Evolutionary conservation across 1,140 invertebrate genomes (phyloP).

Genomic region (Bombyx mandarina): DNA sequence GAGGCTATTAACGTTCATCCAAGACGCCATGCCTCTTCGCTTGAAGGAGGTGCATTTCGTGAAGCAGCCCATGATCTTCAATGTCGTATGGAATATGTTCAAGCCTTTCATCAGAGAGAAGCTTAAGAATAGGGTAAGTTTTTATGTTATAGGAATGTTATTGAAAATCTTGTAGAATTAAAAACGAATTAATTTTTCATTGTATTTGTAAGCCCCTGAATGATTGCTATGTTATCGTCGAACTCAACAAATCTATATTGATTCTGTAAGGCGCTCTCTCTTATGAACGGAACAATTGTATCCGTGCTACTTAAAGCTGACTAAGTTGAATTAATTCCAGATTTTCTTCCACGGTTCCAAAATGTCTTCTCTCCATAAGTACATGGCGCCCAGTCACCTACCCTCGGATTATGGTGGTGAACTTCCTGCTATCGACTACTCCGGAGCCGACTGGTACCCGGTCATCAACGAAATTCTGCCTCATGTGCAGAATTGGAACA

Average conservation of each 20-base stretch:
- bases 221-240: no score
- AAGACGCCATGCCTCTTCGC: constrained; percentile 90
- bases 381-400: constrained; percentile 76
- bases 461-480: constrained; percentile 74
- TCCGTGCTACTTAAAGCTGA: no score
- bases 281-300: no score
- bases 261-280: no score
- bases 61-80: constrained; percentile 91
- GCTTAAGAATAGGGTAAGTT: constrained; percentile 81
- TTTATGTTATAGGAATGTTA: neutral
- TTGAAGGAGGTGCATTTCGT: constrained; percentile 93
- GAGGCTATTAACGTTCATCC: constrained; percentile 83
- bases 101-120: constrained; percentile 91
- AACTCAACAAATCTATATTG: no score
- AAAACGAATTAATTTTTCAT: no score
- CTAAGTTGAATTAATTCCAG: constrained; percentile 49
- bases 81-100: constrained; percentile 89
- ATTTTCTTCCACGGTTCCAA: constrained; percentile 85
- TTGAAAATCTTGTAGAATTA: no score
- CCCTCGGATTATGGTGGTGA: constrained; percentile 83
- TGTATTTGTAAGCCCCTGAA: no score
- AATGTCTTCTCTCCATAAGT: constrained; percentile 79
- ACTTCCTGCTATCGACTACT: constrained; percentile 82
- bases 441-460: constrained; percentile 81
- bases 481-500: constrained; percentile 77